Percentiles rank a stretch among this genome's conserved stretches.
Conservation (phyloP, 1,140 invertebrate genomes). For the Episyrphus balteatus region DNA sequence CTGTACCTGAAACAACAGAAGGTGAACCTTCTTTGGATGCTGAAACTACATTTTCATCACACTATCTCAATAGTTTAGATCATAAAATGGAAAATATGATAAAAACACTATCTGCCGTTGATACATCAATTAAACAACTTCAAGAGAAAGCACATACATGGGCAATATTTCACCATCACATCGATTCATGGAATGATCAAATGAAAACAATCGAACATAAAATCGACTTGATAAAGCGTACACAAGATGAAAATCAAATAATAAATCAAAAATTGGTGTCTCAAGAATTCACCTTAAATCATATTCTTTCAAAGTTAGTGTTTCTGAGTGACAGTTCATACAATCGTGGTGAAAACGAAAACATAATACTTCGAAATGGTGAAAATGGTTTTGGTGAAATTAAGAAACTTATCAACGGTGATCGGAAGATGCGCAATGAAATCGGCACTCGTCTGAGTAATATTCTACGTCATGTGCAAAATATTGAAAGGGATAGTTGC, state of each 20-base stretch:
- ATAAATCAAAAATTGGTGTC: conserved; percentile 9
- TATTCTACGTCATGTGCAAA: conserved; percentile 6
- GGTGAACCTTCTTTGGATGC: no score
- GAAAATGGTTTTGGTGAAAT: neutral
- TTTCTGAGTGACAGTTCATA: conserved; percentile 8
- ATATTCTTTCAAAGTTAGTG: conserved; percentile 19
- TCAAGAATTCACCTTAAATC: conserved; percentile 19
- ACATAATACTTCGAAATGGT: neutral
- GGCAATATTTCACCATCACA: conserved; percentile 13
- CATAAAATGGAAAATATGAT: no score
- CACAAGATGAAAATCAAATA: conserved; percentile 12
- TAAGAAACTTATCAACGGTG: neutral
- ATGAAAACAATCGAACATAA: conserved; percentile 13
- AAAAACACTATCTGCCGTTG: conserved; percentile 8
- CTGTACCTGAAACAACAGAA: no score
- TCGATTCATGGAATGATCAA: conserved; percentile 14
- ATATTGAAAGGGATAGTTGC: conserved; percentile 5
- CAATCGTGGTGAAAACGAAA: neutral
- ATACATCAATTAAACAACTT: conserved; percentile 32
- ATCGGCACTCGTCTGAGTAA: conserved; percentile 3
- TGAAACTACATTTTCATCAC: no score
- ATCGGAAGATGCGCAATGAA: conserved; percentile 3
- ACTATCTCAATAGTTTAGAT: no score
- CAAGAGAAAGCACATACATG: conserved; percentile 12
- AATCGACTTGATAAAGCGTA: conserved; percentile 13